Base-by-base conservation (phyloP, 2,888 invertebrate species). In the Petrolisthes cinctipes region DNA sequence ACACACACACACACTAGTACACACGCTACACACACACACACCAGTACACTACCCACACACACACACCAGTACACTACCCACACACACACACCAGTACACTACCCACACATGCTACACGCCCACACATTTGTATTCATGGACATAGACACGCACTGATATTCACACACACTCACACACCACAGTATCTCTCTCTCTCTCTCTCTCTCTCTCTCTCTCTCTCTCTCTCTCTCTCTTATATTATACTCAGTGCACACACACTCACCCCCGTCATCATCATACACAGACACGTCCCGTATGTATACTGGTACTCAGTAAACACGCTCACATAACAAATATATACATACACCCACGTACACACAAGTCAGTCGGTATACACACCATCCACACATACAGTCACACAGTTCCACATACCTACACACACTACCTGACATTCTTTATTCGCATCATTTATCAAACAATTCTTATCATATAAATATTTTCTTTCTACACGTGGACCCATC, bases 141-240 rank as follows among this genome's bases (percentile, higher is more conserved):
- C 7, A 20, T 11, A n/a, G 23, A 73, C 7, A n/a, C 17, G 23
- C 20, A 73, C 73, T n/a, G 9, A 14, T 6, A 20, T 17, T 82
- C 53, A 1, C 82, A 57, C 68, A 23, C 82, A 68, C 82, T 54
- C 57, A 54, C 20, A 71, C 54, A 71, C 53, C 82, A 71, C 82
- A 20, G 53, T 73, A 71, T 82, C 73, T 54, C 73, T 82, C 71
- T 20, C 73, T 68, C 81, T 61, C 66, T 68, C 82, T 82, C 82
- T 68, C 82, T 82, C 82, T 82, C 66, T 82, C 82, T 68, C 68
- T 82, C 82, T 68, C 68, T 68, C 82, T 82, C 82, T 68, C 82
- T 82, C 82, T 82, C 66, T 82, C 82, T 68, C 68, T 82, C 82
- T n/a, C 20, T 4, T 17, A 5, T 73, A 73, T 17, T 23, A 4